Evolutionary conservation across 2,888 invertebrate genomes (phyloP), one percentile per base, ranked within the genome.

Genomic region (Magallana nippona): DNA sequence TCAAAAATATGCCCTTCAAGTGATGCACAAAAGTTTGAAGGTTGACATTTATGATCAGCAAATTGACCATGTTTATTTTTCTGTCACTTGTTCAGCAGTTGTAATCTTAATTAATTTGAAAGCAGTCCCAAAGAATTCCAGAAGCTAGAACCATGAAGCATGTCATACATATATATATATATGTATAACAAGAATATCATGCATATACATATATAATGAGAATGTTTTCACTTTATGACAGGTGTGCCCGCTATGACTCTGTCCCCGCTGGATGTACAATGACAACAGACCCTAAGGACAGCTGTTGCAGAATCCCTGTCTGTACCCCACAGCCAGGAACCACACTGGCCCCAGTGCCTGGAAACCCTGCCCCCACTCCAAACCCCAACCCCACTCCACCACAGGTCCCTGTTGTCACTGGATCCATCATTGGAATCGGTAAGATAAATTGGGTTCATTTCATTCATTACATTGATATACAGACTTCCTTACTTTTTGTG

Each of bases 251-350:
- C 56, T 90, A 90, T 82, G 82, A 85, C 27, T 57, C 55, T 27
- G 87, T 90, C 8, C 89, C 89, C 13, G 86, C 87, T 19, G 89
- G 89, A 55, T 91, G 91, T 83, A 88, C 86, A 10, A 82, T 90
- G 63, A 87, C 85, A 11, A 89, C 89, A 10, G 91, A 91, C 83
- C 90, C 90, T 17, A 86, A 83, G 22, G 91, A 91, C 79, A 88
- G 90, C 57, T 91, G 91, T 83, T 91, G 91, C 84, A 84, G 89
- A 27, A 82, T 88, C 1, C 90, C 91, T 56, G 82, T 83, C 32
- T 91, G 91, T 82, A 85, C 62, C 10, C 84, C 89, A n/a, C 82
- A 82, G 55, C 86, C 88, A 8, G 84, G 82, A 17, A 80, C 89
- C 3, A 88, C 87, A 78, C 86, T 83, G 15, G 87, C 86, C 19